Evolutionary conservation across 2,888 invertebrate species (phyloP).

Genomic region (Tillus elongatus): DNA sequence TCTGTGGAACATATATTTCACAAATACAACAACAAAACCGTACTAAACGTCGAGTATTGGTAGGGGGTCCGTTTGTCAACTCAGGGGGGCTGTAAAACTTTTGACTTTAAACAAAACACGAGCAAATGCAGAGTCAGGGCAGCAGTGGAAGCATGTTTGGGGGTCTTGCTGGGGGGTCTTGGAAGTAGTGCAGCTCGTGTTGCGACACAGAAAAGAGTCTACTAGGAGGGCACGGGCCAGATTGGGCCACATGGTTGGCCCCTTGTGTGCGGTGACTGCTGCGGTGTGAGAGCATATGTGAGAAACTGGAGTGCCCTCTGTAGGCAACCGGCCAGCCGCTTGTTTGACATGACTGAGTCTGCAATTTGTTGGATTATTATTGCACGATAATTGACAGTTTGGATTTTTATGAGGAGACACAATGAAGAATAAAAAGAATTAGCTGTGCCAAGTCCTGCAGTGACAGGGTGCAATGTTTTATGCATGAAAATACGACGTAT

Average conservation of each 20-base stretch:
- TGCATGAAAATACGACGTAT: too few relatives aligned
- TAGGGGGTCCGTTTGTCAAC: conserved; percentile 24
- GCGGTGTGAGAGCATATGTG: conserved; percentile 5
- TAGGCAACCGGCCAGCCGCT: too few relatives aligned
- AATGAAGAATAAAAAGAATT: too few relatives aligned
- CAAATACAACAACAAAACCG: conserved; percentile 24
- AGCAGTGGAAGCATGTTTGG: conserved; percentile 26
- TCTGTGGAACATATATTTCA: conserved; percentile 26
- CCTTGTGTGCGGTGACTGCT: conserved; percentile 22
- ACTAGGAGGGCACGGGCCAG: conserved; percentile 27
- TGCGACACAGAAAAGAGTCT: conserved; percentile 19
- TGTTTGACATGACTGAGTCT: conserved; percentile 17
- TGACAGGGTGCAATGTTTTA: too few relatives aligned
- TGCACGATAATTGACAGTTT: conserved; percentile 16
- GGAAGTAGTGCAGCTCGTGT: conserved; percentile 11
- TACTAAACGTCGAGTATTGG: conserved; percentile 15
- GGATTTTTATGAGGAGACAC: too few relatives aligned
- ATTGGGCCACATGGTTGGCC: conserved; percentile 28
- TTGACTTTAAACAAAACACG: conserved; percentile 31
- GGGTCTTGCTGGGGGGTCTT: conserved; percentile 28
- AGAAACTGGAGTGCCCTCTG: neutral
- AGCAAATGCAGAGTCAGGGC: conserved; percentile 22
- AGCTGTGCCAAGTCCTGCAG: too few relatives aligned
- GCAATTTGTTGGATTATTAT: conserved; percentile 20
- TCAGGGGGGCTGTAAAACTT: conserved; percentile 29